Base-by-base conservation (phyloP, 1,140 invertebrate species). In the Trachymyrmex septentrionalis region DNA sequence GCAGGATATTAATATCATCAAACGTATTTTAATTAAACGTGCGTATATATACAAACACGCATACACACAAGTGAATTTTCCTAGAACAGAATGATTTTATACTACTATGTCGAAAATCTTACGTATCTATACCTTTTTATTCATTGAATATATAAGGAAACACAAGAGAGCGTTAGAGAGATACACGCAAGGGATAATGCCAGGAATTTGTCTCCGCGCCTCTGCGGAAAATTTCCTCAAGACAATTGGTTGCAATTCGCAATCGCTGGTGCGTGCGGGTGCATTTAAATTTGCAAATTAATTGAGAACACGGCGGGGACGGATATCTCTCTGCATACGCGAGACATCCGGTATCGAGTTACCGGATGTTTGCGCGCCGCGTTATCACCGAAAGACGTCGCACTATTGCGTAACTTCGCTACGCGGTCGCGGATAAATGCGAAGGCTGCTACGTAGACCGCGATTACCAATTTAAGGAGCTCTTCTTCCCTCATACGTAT, bases 241-340 rank as follows among this genome's bases (percentile, higher is more conserved):
- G 19, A 84, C n/a, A 67, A 10, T 78, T n/a, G 77, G n/a, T 24
- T 19, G 38, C n/a, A 55, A 48, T 30, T 73, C 55, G 80, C 69
- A 84, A 73, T 84, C 44, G 69, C 19, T 59, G 30, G 48, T 75
- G 30, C 86, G 81, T 90, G 88, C 53, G 50, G 30, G 69, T 63
- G 89, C 86, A 90, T 90, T 90, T 90, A 90, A 90, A 90, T 90
- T 88, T 86, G 86, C 81, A 90, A 90, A 87, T 90, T 90, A 90
- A 90, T 82, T 59, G 81, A 59, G 63, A 85, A 90, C 38, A 53
- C 7, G 24, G 67, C 66, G 64, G 48, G 48, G 48, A 66, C 73
- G 78, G 66, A 81, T 75, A 67, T 64, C 88, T 90, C 88, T 90
- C 44, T 14, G 59, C 86, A 82, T 85, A 88, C 77, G 71, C 77